Evolutionary conservation across 35 echinoderm and acorn worm species (phyloP).

Genomic region (Anneissia japonica): DNA sequence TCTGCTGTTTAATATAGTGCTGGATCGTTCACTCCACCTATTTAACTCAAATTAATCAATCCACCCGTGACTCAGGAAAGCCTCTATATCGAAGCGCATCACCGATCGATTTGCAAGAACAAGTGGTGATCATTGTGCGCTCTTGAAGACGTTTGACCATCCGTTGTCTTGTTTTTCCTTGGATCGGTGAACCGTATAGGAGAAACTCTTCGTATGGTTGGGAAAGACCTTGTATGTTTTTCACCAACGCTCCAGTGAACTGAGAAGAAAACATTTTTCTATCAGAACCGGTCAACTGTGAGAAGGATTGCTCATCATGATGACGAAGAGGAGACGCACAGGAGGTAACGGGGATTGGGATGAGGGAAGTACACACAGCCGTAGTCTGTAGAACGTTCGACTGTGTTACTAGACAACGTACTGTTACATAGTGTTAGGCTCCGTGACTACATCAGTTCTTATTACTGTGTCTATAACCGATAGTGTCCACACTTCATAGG

Average conservation of each 20-base stretch:
- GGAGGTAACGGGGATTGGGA: not conserved
- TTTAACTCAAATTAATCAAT: not conserved
- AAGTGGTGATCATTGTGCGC: not conserved
- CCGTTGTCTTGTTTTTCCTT: not conserved
- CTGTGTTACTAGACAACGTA: too few relatives aligned
- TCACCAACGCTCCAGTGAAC: not conserved
- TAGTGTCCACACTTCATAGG: too few relatives aligned
- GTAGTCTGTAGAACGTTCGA: too few relatives aligned
- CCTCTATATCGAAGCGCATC: not conserved
- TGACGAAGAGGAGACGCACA: not conserved
- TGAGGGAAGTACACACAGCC: too few relatives aligned
- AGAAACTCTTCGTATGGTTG: not conserved
- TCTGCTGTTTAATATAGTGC: not conserved
- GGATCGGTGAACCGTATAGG: not conserved
- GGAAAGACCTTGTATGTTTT: not conserved
- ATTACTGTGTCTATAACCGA: too few relatives aligned
- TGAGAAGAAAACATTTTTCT: not conserved
- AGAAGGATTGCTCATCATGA: not conserved
- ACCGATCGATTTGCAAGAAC: not conserved
- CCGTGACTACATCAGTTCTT: too few relatives aligned
- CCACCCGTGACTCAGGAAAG: not conserved
- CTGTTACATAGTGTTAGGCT: too few relatives aligned
- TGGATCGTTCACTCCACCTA: not conserved
- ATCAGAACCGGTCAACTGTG: not conserved
- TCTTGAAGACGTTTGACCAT: not conserved